Conservation (phyloP, 2,888 invertebrate genomes). For the Dusona sp. region DNA sequence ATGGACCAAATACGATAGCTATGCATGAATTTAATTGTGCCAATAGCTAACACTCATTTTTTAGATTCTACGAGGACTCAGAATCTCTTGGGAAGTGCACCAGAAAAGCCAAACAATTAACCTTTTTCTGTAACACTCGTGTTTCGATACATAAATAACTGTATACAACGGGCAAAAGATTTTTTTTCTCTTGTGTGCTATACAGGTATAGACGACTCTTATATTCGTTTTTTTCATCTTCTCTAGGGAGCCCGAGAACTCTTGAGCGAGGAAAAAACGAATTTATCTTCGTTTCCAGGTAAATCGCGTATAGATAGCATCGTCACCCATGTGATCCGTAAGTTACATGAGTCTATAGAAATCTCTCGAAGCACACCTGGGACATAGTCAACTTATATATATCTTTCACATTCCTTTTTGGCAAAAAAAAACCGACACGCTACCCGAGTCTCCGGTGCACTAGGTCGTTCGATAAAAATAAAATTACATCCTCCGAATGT, state of each 20-base stretch:
- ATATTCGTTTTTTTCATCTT: constrained; percentile 28
- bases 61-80: not conserved
- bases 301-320: constrained; percentile 76
- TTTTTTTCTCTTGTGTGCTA: not conserved
- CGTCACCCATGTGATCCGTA: constrained; percentile 58
- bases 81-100: constrained; percentile 25
- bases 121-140: constrained; percentile 35
- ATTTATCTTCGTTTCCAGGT: constrained; percentile 78
- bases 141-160: not conserved
- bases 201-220: not conserved
- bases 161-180: not conserved
- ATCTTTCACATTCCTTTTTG: constrained; percentile 23
- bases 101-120: constrained; percentile 57
- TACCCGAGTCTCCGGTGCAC: not conserved
- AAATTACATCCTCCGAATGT: not conserved
- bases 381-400: constrained; percentile 74
- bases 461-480: constrained; percentile 5
- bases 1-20: not conserved
- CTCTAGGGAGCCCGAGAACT: constrained; percentile 27
- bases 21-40: no score
- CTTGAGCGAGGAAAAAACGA: constrained; percentile 69
- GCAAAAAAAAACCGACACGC: constrained; percentile 72
- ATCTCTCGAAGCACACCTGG: constrained; percentile 74
- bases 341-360: constrained; percentile 63
- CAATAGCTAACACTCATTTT: not conserved